These are phyloP conservation scores for Neolamprologus devosi DNA, from an alignment of 2,113 vertebrate genomes.

Conservation along the genomic window DNA sequence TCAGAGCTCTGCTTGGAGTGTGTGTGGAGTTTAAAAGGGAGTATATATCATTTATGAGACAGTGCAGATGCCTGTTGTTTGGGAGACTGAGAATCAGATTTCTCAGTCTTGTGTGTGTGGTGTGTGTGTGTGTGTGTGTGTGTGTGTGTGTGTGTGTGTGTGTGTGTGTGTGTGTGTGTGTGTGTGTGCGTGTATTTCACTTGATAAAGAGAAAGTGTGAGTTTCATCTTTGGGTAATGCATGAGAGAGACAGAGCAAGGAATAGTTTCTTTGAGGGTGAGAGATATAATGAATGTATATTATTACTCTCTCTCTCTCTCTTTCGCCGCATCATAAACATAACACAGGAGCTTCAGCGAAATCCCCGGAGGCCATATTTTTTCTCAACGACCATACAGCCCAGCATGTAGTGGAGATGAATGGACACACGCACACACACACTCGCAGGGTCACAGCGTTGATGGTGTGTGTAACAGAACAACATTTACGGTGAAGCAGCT, in stretches of 20 bases:
- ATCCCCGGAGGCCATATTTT: slow-evolving; percentile 20
- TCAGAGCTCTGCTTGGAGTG: not conserved
- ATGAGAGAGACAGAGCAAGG: not conserved
- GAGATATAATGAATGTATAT: not conserved
- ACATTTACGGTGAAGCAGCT: slow-evolving; percentile 24
- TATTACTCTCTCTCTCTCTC: not conserved
- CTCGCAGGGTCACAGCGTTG: not conserved
- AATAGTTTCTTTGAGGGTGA: not conserved
- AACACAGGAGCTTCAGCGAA: slow-evolving; percentile 13
- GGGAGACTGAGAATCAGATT: not conserved
- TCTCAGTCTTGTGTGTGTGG: not conserved
- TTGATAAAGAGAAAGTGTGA: not conserved
- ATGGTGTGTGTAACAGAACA: slow-evolving; percentile 21
- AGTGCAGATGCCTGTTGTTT: not conserved
- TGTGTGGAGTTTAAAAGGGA: not conserved
- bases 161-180: not conserved
- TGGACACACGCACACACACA: not conserved
- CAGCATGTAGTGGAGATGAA: not conserved
- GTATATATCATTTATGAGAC: not conserved
- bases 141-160: not conserved
- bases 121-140: not conserved
- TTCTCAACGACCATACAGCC: slow-evolving; percentile 7
- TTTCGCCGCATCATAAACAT: slow-evolving; percentile 10
- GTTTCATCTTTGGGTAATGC: not conserved
- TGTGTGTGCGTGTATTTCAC: not conserved